Conservation (phyloP, 23 tunicate species). For the Oikopleura vanhoeffeni region DNA sequence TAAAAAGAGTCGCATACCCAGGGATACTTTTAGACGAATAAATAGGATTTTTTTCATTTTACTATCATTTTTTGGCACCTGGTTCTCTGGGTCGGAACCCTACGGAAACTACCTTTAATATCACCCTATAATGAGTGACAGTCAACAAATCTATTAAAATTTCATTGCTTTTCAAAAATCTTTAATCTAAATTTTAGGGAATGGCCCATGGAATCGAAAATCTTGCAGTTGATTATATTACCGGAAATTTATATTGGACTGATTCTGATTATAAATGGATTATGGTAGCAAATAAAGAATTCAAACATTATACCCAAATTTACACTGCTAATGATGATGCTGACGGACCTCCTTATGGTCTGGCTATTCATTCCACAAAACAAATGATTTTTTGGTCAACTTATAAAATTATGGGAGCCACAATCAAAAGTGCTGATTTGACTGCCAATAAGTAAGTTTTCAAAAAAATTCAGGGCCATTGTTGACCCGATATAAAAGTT, state of each 20-base stretch:
- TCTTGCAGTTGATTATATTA: conserved; percentile 49
- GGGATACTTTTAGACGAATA: too few species aligned
- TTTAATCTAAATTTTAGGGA: conserved; percentile 46
- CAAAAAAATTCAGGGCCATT: too few species aligned
- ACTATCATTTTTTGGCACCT: too few species aligned
- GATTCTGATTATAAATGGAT: conserved; percentile 64
- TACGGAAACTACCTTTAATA: too few species aligned
- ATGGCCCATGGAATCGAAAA: conserved; percentile 58
- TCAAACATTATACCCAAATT: conserved; percentile 23
- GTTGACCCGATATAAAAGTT: too few species aligned
- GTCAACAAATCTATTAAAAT: too few species aligned
- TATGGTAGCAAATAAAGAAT: conserved; percentile 36
- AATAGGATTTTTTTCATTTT: too few species aligned
- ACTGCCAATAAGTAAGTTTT: not conserved
- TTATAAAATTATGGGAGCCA: conserved; percentile 8
- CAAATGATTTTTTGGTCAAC: conserved; percentile 21
- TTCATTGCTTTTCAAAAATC: too few species aligned
- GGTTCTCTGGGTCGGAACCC: too few species aligned
- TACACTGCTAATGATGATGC: conserved; percentile 34
- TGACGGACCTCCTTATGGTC: conserved; percentile 21
- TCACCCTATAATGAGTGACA: too few species aligned
- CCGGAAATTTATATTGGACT: conserved; percentile 64
- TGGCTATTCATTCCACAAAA: conserved; percentile 48
- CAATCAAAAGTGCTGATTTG: not conserved
- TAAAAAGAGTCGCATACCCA: too few species aligned